Conservation (phyloP, 2,797 vertebrate genomes). For the Oreochromis mossambicus region DNA sequence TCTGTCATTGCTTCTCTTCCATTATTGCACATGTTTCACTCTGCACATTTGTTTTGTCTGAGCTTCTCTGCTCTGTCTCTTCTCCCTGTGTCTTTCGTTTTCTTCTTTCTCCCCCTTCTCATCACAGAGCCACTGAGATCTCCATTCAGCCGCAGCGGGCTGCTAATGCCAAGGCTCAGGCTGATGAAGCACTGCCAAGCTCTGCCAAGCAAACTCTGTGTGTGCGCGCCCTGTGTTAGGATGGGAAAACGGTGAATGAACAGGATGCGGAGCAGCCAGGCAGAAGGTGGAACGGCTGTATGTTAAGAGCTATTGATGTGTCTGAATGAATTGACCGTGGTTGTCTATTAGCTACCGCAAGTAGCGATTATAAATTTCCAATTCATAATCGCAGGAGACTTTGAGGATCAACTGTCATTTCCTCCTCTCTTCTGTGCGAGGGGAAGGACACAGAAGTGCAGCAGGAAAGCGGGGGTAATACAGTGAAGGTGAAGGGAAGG, state of each 20-base stretch:
- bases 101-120: neutral
- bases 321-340: neutral
- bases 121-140: conserved; percentile 39
- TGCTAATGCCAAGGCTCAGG: conserved; percentile 48
- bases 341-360: neutral
- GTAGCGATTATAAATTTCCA: no score
- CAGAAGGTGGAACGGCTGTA: conserved; percentile 29
- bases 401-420: conserved; percentile 2
- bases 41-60: neutral
- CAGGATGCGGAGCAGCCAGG: conserved; percentile 21
- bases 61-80: neutral
- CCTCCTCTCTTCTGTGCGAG: neutral
- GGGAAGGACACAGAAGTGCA: neutral
- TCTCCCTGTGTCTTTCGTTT: neutral
- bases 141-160: conserved; percentile 50
- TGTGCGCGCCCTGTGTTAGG: neutral
- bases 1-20: conserved; percentile 1
- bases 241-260: conserved; percentile 34
- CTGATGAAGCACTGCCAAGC: conserved; percentile 40
- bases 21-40: conserved; percentile 4
- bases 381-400: neutral
- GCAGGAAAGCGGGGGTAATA: neutral
- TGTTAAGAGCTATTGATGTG: conserved; percentile 36
- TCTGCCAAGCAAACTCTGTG: conserved; percentile 16
- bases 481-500: conserved; percentile 12